A percentile compares a stretch with the other conserved stretches of the same genome.
phyloP scores from a whole-genome alignment of 1,140 invertebrate genomes.

The Sweltsa coloradensis region DNA sequence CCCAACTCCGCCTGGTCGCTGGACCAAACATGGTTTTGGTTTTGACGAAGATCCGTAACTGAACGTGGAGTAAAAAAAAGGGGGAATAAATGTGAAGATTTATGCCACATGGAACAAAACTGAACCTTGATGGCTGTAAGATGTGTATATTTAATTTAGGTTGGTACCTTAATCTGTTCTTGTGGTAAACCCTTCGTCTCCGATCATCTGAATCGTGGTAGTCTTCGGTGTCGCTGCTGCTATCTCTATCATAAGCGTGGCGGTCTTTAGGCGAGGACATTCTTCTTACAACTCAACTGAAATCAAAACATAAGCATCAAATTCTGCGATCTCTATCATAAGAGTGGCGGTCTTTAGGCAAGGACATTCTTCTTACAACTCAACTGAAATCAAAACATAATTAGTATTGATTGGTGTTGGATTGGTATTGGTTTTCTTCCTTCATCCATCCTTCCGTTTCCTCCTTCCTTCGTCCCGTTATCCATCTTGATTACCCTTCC shows the following conservation, averaged over 20 bases:
- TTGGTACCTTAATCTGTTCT: conserved; percentile 46
- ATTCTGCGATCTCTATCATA: too few relatives aligned
- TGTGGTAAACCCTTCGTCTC: conserved; percentile 42
- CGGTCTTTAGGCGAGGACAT: conserved; percentile 35
- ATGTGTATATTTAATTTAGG: conserved; percentile 3
- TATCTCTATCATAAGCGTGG: conserved; percentile 41
- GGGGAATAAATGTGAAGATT: conserved; percentile 26
- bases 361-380: too few relatives aligned
- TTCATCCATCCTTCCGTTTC: too few relatives aligned
- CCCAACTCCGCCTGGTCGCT: conserved; percentile 37
- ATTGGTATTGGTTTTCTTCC: too few relatives aligned
- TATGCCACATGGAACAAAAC: conserved; percentile 15
- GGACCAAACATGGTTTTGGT: conserved; percentile 65
- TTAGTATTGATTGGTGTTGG: too few relatives aligned
- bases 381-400: too few relatives aligned
- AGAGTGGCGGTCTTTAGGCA: too few relatives aligned
- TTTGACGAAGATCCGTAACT: conserved; percentile 53
- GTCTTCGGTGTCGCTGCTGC: conserved; percentile 60
- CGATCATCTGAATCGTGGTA: conserved; percentile 48
- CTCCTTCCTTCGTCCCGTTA: too few relatives aligned
- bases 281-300: too few relatives aligned
- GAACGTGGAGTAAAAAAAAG: conserved; percentile 12
- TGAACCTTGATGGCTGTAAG: conserved; percentile 14
- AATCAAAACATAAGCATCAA: too few relatives aligned
- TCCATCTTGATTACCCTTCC: too few relatives aligned